Conservation (phyloP, 2,113 vertebrate species). For the Calidris pugnax region DNA sequence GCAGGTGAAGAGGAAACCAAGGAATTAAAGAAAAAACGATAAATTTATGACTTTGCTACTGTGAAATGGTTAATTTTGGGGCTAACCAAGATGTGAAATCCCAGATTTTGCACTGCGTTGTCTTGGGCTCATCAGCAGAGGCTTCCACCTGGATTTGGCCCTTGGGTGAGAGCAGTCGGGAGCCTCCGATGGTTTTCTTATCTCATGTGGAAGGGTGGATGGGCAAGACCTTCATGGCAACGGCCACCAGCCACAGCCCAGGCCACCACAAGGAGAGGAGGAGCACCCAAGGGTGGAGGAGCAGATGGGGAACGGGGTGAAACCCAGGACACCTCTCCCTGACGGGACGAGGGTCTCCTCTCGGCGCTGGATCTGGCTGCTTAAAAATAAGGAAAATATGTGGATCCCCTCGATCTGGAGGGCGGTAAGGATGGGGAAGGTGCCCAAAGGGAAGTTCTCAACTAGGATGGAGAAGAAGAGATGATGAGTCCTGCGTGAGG, state of each 20-base stretch:
- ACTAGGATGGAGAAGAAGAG: not conserved
- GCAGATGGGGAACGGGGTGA: not conserved
- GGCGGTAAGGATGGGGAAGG: no score
- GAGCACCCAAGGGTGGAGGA: not conserved
- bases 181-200: no score
- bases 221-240: no score
- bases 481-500: not conserved
- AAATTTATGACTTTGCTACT: no score
- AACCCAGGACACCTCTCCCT: not conserved
- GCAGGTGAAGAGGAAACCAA: not conserved
- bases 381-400: not conserved
- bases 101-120: not conserved
- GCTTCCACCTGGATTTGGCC: not conserved
- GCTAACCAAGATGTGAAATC: not conserved
- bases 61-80: not conserved
- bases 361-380: not conserved
- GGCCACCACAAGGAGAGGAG: not conserved
- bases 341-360: not conserved
- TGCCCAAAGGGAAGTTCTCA: not conserved
- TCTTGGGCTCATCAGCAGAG: not conserved
- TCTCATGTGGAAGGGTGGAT: not conserved
- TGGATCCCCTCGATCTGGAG: fast-evolving
- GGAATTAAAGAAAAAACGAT: not conserved
- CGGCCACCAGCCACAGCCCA: not conserved
- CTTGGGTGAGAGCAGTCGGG: not conserved